Conservation (phyloP, 1,140 invertebrate species). For the Luehdorfia chinensis region DNA sequence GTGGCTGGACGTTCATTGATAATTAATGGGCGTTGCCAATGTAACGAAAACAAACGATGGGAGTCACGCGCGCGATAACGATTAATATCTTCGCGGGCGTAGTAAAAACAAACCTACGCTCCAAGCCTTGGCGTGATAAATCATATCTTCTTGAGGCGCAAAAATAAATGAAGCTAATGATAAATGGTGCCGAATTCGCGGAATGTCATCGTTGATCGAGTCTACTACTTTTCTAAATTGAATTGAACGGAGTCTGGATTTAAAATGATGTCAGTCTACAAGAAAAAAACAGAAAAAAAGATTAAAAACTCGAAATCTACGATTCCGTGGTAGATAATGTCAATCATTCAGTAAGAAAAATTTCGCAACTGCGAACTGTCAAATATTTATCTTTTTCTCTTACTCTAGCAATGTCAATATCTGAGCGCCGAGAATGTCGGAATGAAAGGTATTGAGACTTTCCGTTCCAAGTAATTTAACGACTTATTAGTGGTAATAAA, state of each 20-base stretch:
- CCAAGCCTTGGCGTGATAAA: conserved; percentile 66
- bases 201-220: conserved; percentile 52
- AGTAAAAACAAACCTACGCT: conserved; percentile 72
- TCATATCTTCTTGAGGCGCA: conserved; percentile 70
- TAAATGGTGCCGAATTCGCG: conserved; percentile 65
- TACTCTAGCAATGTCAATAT: conserved; percentile 53
- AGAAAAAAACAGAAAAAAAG: too few species aligned
- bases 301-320: too few species aligned
- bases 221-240: conserved; percentile 53
- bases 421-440: conserved; percentile 34
- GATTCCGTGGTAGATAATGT: conserved; percentile 31
- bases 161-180: conserved; percentile 76
- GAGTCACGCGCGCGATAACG: conserved; percentile 68
- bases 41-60: conserved; percentile 75
- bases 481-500: too few species aligned
- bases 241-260: too few species aligned
- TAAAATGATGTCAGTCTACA: conserved; percentile 5
- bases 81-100: conserved; percentile 69
- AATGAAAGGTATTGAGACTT: conserved; percentile 52
- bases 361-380: conserved; percentile 43
- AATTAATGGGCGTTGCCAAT: conserved; percentile 73
- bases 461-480: conserved; percentile 40
- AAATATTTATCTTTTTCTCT: conserved; percentile 60
- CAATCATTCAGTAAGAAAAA: conserved; percentile 47
- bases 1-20: conserved; percentile 72